These are phyloP conservation scores for Microchirus variegatus DNA, from an alignment of 2,797 vertebrate genomes.

Conservation along the genomic window DNA sequence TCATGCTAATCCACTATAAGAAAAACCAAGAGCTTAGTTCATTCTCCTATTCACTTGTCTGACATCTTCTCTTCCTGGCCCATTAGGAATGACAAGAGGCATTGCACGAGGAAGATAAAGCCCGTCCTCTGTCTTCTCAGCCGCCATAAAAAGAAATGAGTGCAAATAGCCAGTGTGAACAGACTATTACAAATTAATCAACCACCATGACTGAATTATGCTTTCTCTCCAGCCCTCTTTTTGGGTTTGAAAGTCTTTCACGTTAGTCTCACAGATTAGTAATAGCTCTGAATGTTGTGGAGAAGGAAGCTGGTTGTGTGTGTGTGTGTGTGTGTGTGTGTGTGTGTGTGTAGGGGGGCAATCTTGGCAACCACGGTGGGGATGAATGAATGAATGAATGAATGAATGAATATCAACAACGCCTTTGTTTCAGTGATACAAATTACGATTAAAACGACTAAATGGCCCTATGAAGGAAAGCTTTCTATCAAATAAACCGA, in stretches of 20 bases:
- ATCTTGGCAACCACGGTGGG: too few species aligned
- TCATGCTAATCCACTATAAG: conserved; percentile 62
- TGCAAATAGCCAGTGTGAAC: conserved; percentile 41
- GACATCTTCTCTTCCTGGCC: conserved; percentile 65
- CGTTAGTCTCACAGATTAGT: conserved; percentile 60
- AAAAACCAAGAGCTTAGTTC: conserved; percentile 51
- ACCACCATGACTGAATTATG: conserved; percentile 55
- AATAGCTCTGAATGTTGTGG: conserved; percentile 62
- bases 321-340: conserved; percentile 27
- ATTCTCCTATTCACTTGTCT: conserved; percentile 58
- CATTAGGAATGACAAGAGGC: conserved; percentile 60
- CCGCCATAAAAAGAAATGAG: conserved; percentile 32
- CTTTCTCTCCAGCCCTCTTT: conserved; percentile 35
- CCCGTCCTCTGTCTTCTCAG: conserved; percentile 35
- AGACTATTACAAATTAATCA: conserved; percentile 57
- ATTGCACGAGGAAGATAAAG: conserved; percentile 55
- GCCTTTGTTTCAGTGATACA: conserved; percentile 47
- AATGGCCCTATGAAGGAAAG: conserved; percentile 24
- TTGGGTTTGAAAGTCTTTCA: conserved; percentile 55
- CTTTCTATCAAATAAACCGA: conserved; percentile 25
- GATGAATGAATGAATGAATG: conserved; percentile 59
- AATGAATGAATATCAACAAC: conserved; percentile 54
- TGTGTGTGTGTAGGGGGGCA: conserved; percentile 26
- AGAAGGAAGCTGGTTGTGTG: conserved; percentile 48
- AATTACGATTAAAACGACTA: conserved; percentile 38